Base-by-base conservation (phyloP, 2,888 invertebrate species). In the Sarcophaga subvicina region DNA sequence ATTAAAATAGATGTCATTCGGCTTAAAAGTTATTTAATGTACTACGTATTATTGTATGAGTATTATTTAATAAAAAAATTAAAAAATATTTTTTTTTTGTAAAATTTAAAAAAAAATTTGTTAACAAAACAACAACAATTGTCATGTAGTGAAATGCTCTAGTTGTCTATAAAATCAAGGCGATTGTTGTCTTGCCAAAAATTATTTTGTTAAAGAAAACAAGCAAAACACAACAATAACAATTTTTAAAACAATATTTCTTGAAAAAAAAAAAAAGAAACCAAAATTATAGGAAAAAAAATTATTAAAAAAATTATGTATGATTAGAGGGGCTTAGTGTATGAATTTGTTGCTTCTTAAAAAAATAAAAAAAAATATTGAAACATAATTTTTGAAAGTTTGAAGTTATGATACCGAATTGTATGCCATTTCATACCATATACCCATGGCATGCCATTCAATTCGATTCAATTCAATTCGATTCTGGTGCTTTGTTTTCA, bases 71-170 rank as follows among this genome's bases (percentile, higher is more conserved):
- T 37, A 37, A 59, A 59, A 59, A 59, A 14, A 59, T 5, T 17
- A 5, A 59, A 17, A n/a, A 59, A 59, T 2, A 12, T 2, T 12
- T 59, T 59, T 17, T 59, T 12, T 54, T 12, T 54, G 54, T 2
- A 12, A 54, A 54, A 17, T 5, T 14, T 22, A 22, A 22, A 22
- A n/a, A 59, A 59, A 59, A 12, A 59, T 12, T 59, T 59, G 5
- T 59, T 1, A 17, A 17, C 6, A 62, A 45, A 54, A 10, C 20
- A 70, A 45, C 73, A 72, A 67, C 4, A 70, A 75, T 75, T 84
- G 79, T 80, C 75, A 64, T 79, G 73, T 70, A 84, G 64, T 80
- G 79, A 79, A 79, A 83, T 83, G 79, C 73, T 79, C 66, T 64
- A 75, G 54, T 79, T 83, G 60, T 63, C 59, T 64, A 5, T 59